phyloP scores from a whole-genome alignment of 2,797 vertebrate genomes.

The Spinibarbus caldwelli region DNA sequence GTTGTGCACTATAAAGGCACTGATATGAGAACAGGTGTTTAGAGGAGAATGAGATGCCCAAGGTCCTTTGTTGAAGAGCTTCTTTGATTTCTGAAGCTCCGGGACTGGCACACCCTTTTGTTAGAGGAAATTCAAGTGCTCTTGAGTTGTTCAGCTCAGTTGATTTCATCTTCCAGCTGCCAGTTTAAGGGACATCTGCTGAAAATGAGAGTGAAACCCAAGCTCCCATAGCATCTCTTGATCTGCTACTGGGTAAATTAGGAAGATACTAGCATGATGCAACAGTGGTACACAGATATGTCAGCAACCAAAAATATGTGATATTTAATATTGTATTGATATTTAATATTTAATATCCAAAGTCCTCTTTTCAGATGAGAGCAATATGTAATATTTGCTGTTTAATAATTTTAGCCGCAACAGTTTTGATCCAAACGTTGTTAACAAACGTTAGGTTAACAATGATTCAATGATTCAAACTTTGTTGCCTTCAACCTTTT shows the following conservation, averaged over 20 bases:
- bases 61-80: constrained; percentile 13
- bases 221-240: constrained; percentile 28
- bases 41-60: background rate
- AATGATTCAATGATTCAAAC: background rate
- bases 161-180: constrained; percentile 49
- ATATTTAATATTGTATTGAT: too few species aligned
- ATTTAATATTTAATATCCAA: too few species aligned
- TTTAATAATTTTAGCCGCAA: background rate
- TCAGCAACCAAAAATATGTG: background rate
- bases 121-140: constrained; percentile 37
- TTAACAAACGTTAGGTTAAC: background rate
- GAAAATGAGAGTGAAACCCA: constrained; percentile 11
- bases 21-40: background rate
- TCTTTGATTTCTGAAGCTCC: constrained; percentile 11
- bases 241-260: background rate
- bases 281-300: background rate
- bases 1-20: background rate
- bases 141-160: constrained; percentile 2
- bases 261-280: background rate
- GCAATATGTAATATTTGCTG: background rate
- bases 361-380: too few species aligned
- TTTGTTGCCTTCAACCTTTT: background rate
- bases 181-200: constrained; percentile 31
- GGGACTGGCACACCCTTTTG: constrained; percentile 17
- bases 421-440: background rate